Conservation (phyloP, 1,140 invertebrate genomes). For the Neodiprion fabricii region DNA sequence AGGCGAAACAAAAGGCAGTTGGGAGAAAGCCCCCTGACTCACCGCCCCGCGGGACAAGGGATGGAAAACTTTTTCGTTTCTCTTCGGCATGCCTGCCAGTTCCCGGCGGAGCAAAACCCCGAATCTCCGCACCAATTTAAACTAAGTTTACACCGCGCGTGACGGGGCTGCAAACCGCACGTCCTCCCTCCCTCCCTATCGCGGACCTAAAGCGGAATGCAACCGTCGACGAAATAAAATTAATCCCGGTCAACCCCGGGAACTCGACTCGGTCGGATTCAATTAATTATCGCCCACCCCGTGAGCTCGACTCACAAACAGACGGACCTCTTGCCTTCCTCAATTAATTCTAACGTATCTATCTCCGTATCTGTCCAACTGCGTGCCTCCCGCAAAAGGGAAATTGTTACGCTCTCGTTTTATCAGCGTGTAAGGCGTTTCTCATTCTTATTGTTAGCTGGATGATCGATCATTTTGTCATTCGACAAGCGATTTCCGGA, state of each 20-base stretch:
- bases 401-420: too few relatives aligned
- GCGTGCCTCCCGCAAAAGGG: too few relatives aligned
- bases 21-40: too few relatives aligned
- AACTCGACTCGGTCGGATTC: not conserved
- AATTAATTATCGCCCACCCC: not conserved
- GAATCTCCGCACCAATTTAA: not conserved
- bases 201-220: not conserved
- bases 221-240: not conserved
- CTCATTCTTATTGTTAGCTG: too few relatives aligned
- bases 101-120: not conserved
- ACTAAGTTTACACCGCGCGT: not conserved
- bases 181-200: not conserved
- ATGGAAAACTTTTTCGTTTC: not conserved
- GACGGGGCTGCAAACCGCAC: slow-evolving; percentile 3
- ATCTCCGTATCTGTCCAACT: too few relatives aligned
- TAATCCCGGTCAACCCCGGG: not conserved
- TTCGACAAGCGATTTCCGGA: too few relatives aligned
- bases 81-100: not conserved
- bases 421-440: too few relatives aligned
- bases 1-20: too few relatives aligned
- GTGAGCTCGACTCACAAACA: not conserved
- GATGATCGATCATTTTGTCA: too few relatives aligned
- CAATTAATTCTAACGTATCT: too few relatives aligned
- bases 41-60: not conserved
- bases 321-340: too few relatives aligned